Evolutionary conservation across 2,888 invertebrate genomes (phyloP).

Genomic region (Lucinisca nassula): DNA sequence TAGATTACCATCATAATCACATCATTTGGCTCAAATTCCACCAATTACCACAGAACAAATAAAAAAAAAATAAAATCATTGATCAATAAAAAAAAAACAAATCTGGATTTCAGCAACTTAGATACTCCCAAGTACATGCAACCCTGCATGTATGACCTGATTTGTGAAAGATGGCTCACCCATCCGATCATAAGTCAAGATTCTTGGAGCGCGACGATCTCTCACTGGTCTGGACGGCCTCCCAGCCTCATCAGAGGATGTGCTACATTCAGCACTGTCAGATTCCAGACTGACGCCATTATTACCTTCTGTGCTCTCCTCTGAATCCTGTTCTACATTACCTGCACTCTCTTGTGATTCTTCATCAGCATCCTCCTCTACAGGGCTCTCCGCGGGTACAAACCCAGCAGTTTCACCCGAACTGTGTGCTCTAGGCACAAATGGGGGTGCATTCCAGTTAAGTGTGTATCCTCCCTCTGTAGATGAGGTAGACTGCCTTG

Average conservation of each 20-base stretch:
- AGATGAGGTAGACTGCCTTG: not conserved
- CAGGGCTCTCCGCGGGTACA: not conserved
- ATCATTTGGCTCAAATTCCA: no score
- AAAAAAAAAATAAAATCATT: no score
- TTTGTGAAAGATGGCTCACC: not conserved
- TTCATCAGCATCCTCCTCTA: not conserved
- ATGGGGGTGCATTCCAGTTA: not conserved
- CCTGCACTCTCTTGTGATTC: not conserved
- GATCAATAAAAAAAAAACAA: not conserved
- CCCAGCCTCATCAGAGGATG: not conserved
- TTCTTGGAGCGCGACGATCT: not conserved
- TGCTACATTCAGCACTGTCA: not conserved
- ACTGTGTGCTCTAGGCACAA: not conserved
- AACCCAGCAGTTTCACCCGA: not conserved
- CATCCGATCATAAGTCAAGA: conserved; percentile 1
- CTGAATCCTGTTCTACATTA: not conserved
- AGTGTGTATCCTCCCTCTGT: not conserved
- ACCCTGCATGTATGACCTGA: not conserved
- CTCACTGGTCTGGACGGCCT: not conserved
- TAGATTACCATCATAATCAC: not conserved
- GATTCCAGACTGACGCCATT: not conserved
- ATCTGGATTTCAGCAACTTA: not conserved
- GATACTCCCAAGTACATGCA: not conserved
- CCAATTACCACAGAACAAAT: no score
- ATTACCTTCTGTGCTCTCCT: not conserved